These are phyloP conservation scores for Zelleria hepariella DNA, from an alignment of 2,888 invertebrate species.

Conservation along the genomic window DNA sequence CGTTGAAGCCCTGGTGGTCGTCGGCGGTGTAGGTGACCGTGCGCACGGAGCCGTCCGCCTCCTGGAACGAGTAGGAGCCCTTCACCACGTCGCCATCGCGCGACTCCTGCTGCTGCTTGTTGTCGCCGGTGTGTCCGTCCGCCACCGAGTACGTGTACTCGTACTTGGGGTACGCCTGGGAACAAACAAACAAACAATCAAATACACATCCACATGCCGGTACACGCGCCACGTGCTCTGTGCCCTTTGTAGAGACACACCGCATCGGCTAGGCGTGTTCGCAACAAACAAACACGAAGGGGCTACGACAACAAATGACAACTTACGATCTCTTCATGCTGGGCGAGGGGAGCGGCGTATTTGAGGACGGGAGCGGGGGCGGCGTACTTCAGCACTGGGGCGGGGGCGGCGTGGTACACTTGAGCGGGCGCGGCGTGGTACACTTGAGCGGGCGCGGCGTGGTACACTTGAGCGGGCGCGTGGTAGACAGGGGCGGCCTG, in stretches of 20 bases:
- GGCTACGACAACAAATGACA: background rate
- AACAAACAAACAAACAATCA: background rate
- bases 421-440: slow-evolving; percentile 22
- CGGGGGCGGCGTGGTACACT: slow-evolving; percentile 22
- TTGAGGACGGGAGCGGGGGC: slow-evolving; percentile 24
- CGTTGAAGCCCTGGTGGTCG: slow-evolving; percentile 31
- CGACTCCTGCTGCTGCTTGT: slow-evolving; percentile 62
- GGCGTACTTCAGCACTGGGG: slow-evolving; percentile 24
- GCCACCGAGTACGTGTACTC: slow-evolving; percentile 70
- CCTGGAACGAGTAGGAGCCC: slow-evolving; percentile 24
- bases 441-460: slow-evolving; percentile 15
- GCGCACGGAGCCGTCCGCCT: slow-evolving; percentile 35
- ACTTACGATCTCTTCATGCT: slow-evolving; percentile 25
- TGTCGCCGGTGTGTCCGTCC: slow-evolving; percentile 70
- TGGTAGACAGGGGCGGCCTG: no score
- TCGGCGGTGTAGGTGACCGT: slow-evolving; percentile 38
- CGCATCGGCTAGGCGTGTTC: no score
- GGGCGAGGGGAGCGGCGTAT: slow-evolving; percentile 33
- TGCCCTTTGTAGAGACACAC: no score
- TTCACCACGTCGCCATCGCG: slow-evolving; percentile 61
- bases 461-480: slow-evolving; percentile 14
- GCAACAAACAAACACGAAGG: no score
- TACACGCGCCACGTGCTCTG: no score
- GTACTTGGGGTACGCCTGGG: slow-evolving; percentile 67
- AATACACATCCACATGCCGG: no score